Percentiles rank a stretch among this genome's conserved stretches.
phyloP scores from a whole-genome alignment of 1,140 invertebrate species.

The Pentalonia nigronervosa region DNA sequence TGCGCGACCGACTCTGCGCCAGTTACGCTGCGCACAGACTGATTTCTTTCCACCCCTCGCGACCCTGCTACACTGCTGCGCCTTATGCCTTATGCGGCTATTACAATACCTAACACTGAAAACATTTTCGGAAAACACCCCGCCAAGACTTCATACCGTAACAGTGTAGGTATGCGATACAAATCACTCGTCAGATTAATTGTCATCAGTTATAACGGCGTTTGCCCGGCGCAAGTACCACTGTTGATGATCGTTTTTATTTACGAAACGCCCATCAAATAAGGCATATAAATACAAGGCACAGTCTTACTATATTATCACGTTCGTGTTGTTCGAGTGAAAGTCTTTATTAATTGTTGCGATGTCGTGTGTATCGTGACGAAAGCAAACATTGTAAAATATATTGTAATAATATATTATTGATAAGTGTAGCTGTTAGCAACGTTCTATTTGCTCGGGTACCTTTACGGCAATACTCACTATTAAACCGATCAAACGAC shows the following conservation, averaged over 20 bases:
- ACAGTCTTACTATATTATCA: not conserved
- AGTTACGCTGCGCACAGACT: not conserved
- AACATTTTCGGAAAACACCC: not conserved
- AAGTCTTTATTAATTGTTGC: not conserved
- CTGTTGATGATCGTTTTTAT: not conserved
- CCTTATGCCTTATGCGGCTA: not conserved
- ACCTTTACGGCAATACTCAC: not conserved
- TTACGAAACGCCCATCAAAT: not conserved
- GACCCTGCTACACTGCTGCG: not conserved
- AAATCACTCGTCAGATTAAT: not conserved
- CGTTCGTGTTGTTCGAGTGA: not conserved
- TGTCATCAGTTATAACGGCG: not conserved
- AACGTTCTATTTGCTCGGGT: too few relatives aligned
- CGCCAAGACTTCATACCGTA: not conserved
- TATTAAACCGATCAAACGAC: not conserved
- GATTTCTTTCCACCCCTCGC: not conserved
- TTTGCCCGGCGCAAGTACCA: not conserved
- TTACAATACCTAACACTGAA: not conserved
- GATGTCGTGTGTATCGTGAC: not conserved
- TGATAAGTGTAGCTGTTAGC: not conserved
- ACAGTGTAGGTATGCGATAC: not conserved
- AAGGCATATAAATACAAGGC: not conserved
- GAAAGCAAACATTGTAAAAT: not conserved
- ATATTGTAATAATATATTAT: not conserved
- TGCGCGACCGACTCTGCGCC: not conserved